Percentiles rank a stretch among this genome's conserved stretches.
These are phyloP conservation scores for Drosophila truncata DNA, from an alignment of 1,140 invertebrate species.

Conservation along the genomic window DNA sequence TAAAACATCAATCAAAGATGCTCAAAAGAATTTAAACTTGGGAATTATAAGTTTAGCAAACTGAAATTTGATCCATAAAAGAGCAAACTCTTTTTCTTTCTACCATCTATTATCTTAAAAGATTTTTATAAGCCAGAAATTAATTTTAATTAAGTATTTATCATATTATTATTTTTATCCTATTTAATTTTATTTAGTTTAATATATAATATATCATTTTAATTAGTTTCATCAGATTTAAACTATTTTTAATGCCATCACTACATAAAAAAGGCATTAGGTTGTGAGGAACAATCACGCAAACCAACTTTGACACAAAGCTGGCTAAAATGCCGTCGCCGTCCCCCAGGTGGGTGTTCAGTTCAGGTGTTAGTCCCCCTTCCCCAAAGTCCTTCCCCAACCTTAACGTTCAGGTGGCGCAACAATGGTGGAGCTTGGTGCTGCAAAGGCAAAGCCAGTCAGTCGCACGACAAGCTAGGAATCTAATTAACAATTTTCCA, in stretches of 20 bases:
- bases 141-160: background rate
- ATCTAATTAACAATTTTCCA: conserved; percentile 84
- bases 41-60: background rate
- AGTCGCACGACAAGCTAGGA: conserved; percentile 80
- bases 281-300: conserved; percentile 67
- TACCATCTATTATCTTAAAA: background rate
- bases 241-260: background rate
- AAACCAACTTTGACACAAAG: conserved; percentile 80
- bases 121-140: background rate
- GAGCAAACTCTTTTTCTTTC: background rate
- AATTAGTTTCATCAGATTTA: background rate
- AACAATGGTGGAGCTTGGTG: conserved; percentile 57
- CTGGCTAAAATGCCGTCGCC: conserved; percentile 69
- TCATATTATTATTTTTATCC: background rate
- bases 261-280: conserved; percentile 1
- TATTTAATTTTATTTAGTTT: background rate
- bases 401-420: conserved; percentile 1
- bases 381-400: too few relatives aligned
- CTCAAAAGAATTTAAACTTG: background rate
- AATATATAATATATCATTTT: too few relatives aligned
- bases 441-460: conserved; percentile 55
- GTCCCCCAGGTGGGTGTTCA: conserved; percentile 7
- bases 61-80: background rate
- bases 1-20: background rate
- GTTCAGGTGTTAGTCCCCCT: conserved; percentile 1